phyloP scores from a whole-genome alignment of 2,113 vertebrate species.

The Gasterosteus aculeatus region DNA sequence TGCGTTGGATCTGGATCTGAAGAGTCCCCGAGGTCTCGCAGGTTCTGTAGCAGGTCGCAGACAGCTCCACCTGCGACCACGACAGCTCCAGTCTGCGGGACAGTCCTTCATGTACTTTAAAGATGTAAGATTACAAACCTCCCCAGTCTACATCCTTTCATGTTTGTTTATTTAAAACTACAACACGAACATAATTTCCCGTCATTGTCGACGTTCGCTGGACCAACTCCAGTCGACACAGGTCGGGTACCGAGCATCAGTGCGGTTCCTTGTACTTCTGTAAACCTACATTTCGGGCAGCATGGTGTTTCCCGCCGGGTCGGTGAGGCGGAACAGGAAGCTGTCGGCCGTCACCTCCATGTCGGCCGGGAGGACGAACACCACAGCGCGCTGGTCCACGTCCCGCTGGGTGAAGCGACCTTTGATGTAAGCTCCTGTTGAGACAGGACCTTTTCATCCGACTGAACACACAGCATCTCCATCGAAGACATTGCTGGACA shows the following conservation, averaged over 20 bases:
- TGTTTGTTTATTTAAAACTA: neutral
- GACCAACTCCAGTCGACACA: neutral
- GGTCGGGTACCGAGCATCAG: neutral
- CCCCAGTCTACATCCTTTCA: neutral
- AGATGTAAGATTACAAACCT: no score
- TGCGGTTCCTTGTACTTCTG: neutral
- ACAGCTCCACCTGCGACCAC: constrained; percentile 77
- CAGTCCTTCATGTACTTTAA: neutral
- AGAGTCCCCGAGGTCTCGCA: constrained; percentile 78
- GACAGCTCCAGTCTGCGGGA: constrained; percentile 78
- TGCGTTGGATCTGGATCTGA: constrained; percentile 78
- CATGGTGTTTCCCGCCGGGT: constrained; percentile 76
- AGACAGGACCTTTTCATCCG: neutral
- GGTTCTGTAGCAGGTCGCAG: constrained; percentile 69
- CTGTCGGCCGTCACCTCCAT: constrained; percentile 75
- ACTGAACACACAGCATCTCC: no score
- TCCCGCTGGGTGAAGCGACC: constrained; percentile 77
- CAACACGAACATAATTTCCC: neutral
- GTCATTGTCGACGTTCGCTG: neutral
- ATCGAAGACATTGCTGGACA: neutral
- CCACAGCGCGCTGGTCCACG: constrained; percentile 71
- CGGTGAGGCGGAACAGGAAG: constrained; percentile 78
- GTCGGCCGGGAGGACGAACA: constrained; percentile 72
- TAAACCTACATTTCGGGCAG: constrained; percentile 73
- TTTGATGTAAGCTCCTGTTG: constrained; percentile 76